Evolutionary conservation across 2,797 vertebrate genomes (phyloP), one percentile per base, ranked within the genome.

Genomic region (Helostoma temminkii): DNA sequence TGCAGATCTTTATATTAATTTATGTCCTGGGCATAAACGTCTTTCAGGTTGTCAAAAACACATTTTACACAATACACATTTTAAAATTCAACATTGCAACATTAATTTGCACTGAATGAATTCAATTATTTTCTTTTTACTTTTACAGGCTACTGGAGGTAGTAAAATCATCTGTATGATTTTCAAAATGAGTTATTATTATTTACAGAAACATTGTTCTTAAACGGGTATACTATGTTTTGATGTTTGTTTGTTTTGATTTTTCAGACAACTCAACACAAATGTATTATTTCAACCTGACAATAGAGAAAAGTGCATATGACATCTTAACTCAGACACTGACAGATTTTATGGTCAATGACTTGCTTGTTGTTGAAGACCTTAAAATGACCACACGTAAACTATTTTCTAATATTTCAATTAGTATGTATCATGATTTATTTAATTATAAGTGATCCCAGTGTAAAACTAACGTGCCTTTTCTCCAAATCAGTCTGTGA

Each of bases 321-420:
- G 0, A 0, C 0, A 22, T 43, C 0, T 1, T 86, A 1, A 57
- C 1, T 0, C 0, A 0, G 0, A 3, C 24, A 0, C 30, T 89
- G 14, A 1, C 0, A 0, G 0, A 2, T 10, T 25, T 48, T 12
- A 0, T 1, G 14, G 0, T 0, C 0, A 0, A 8, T 1, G 0
- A 0, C 0, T 0, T 43, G 46, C 0, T 0, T 0, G 28, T 93
- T 0, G 28, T 93, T 0, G 1, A 9, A 0, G 0, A 10, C 0
- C 5, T 87, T 5, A 1, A 0, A 1, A 50, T 14, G 6, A 91
- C 92, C 66, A 91, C 91, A 89, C 28, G 93, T 93, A 86, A 83
- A 56, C 9, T 18, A 10, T 24, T 41, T 50, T 45, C 11, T 46
- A 0, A 37, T 50, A 28, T 49, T 78, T 21, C 9, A 53, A 66